Evolutionary conservation across 1,140 invertebrate genomes (phyloP).

Genomic region (Drosophila novamexicana): DNA sequence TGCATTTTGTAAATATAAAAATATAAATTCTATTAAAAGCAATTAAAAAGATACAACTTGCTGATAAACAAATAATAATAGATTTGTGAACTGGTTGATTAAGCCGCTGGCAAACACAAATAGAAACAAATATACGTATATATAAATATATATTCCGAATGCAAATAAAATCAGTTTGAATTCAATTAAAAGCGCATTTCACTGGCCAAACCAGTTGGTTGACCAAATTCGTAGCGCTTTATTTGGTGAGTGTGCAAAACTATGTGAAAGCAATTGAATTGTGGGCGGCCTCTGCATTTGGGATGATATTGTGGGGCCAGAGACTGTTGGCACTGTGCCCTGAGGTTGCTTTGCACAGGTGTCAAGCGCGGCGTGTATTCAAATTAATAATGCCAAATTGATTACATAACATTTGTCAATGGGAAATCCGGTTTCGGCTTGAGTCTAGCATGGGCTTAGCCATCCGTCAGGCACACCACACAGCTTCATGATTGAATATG

Average conservation of each 20-base stretch:
- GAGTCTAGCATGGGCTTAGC: slow-evolving; percentile 31
- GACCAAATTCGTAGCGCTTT: slow-evolving; percentile 7
- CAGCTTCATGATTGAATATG: slow-evolving; percentile 72
- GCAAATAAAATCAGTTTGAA: slow-evolving; percentile 5
- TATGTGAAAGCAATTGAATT: slow-evolving; percentile 26
- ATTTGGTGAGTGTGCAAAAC: slow-evolving; percentile 1
- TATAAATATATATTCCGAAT: not conserved
- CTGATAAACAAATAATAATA: slow-evolving; percentile 17
- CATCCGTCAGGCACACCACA: slow-evolving; percentile 51
- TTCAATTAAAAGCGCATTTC: slow-evolving; percentile 29
- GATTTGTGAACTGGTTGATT: slow-evolving; percentile 18
- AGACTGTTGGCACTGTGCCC: too few relatives aligned
- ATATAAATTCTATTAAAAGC: not conserved
- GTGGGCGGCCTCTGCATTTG: slow-evolving; percentile 33
- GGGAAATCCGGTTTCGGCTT: slow-evolving; percentile 57
- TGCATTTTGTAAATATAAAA: not conserved
- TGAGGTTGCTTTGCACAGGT: slow-evolving; percentile 43
- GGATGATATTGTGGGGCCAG: too few relatives aligned
- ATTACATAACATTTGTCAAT: slow-evolving; percentile 79
- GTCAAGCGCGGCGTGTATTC: slow-evolving; percentile 52
- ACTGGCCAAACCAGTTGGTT: slow-evolving; percentile 13
- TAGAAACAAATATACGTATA: not conserved
- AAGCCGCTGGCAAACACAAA: slow-evolving; percentile 13
- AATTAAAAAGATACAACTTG: not conserved
- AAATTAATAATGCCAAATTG: slow-evolving; percentile 80